phyloP scores from a whole-genome alignment of 1,140 invertebrate species.

The Plectrocnemia conspersa region DNA sequence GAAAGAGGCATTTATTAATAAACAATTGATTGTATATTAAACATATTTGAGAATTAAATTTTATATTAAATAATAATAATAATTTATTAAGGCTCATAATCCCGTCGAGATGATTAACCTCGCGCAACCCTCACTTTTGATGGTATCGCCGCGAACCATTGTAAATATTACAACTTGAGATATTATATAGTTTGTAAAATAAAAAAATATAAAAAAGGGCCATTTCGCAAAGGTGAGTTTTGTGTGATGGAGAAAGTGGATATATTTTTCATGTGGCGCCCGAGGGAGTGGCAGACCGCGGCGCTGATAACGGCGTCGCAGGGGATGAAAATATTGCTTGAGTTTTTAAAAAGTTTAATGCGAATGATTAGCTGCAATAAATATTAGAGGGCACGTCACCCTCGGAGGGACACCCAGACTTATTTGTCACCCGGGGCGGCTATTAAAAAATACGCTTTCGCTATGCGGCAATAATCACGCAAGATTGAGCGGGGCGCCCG shows the following conservation, averaged over 20 bases:
- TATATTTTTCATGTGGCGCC: constrained; percentile 30
- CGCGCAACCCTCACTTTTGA: constrained; percentile 8
- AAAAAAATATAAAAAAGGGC: constrained; percentile 11
- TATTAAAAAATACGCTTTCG: constrained; percentile 28
- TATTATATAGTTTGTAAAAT: constrained; percentile 12
- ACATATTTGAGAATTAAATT: no score
- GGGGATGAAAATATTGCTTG: constrained; percentile 21
- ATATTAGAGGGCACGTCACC: constrained; percentile 32
- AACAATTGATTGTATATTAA: no score
- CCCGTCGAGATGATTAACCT: constrained; percentile 22
- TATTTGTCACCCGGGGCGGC: constrained; percentile 25
- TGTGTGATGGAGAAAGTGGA: constrained; percentile 25
- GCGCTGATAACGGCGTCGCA: constrained; percentile 14
- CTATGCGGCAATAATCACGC: neutral
- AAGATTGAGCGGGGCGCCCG: neutral
- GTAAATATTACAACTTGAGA: constrained; percentile 23
- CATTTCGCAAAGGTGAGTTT: constrained; percentile 19
- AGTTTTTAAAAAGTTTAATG: constrained; percentile 36
- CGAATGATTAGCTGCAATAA: constrained; percentile 36
- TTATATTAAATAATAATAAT: no score
- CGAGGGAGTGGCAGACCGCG: constrained; percentile 20
- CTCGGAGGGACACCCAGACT: no score
- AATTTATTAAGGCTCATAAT: no score
- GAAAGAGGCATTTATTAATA: no score
- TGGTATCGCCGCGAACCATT: constrained; percentile 22